phyloP scores from a whole-genome alignment of 1,140 invertebrate species.

The Heliconius hewitsoni region DNA sequence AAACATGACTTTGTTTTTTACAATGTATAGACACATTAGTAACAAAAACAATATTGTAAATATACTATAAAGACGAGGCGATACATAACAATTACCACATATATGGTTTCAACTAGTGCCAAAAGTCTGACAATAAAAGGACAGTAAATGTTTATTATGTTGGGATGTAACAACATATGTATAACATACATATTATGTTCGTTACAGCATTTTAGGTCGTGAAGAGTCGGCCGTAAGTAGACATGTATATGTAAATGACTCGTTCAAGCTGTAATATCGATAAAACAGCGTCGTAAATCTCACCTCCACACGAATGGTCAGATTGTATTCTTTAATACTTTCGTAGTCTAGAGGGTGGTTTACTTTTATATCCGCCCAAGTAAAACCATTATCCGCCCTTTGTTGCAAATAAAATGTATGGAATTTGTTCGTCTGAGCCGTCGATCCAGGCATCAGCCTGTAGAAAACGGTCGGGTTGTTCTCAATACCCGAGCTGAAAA shows the following conservation, averaged over 20 bases:
- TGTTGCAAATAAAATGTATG: constrained; percentile 98
- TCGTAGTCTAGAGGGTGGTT: constrained; percentile 98
- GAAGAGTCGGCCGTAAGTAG: neutral
- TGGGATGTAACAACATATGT: neutral
- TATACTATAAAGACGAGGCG: too few species aligned
- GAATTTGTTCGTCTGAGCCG: constrained; percentile 96
- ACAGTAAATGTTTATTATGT: neutral
- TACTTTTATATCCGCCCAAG: constrained; percentile 97
- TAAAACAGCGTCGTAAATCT: constrained; percentile 34
- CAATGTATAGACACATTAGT: too few species aligned
- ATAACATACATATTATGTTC: neutral
- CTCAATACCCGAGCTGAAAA: constrained; percentile 95
- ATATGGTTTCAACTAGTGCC: neutral
- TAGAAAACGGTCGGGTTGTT: constrained; percentile 97
- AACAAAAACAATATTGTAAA: neutral
- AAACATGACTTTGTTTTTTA: too few species aligned
- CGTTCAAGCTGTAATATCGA: neutral
- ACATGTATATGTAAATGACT: constrained; percentile 9
- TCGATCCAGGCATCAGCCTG: constrained; percentile 95
- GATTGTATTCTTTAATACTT: constrained; percentile 96
- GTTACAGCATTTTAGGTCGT: neutral
- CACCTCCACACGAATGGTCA: constrained; percentile 97
- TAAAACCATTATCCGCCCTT: constrained; percentile 92
- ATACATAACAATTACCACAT: neutral
- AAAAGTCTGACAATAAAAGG: neutral